phyloP scores from a whole-genome alignment of 2,113 vertebrate genomes.

The Illadopsis cleaveri region DNA sequence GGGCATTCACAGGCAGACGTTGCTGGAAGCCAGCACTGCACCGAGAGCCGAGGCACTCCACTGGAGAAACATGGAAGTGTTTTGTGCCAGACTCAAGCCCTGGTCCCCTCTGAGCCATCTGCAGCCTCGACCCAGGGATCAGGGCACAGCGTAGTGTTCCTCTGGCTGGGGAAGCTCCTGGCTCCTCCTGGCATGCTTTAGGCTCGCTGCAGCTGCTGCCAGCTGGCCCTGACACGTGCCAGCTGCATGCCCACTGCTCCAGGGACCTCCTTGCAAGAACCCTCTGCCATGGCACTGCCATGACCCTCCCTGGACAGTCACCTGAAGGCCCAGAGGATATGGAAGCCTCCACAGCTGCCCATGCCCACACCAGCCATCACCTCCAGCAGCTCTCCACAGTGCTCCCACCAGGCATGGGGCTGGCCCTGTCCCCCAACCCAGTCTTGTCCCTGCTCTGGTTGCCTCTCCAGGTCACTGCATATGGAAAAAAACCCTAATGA shows the following conservation, averaged over 20 bases:
- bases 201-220: neutral
- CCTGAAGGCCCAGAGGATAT: neutral
- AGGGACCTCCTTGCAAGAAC: neutral
- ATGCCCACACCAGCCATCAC: neutral
- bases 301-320: neutral
- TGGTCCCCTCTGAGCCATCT: neutral
- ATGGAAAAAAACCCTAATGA: neutral
- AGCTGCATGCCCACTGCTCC: fast-evolving
- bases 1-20: neutral
- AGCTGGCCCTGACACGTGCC: neutral
- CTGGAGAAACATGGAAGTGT: neutral
- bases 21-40: neutral
- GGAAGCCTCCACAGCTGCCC: neutral
- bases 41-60: fast-evolving
- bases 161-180: neutral
- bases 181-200: neutral
- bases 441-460: neutral
- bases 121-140: neutral
- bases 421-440: neutral
- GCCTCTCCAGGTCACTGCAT: neutral
- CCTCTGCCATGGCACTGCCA: neutral
- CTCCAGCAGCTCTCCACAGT: neutral
- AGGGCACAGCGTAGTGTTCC: fast-evolving
- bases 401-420: neutral
- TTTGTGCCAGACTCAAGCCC: neutral